A percentile compares a stretch with the other conserved stretches of the same genome.
phyloP scores from a whole-genome alignment of 2,113 vertebrate species.

The Rhegmatorhina hoffmannsi region DNA sequence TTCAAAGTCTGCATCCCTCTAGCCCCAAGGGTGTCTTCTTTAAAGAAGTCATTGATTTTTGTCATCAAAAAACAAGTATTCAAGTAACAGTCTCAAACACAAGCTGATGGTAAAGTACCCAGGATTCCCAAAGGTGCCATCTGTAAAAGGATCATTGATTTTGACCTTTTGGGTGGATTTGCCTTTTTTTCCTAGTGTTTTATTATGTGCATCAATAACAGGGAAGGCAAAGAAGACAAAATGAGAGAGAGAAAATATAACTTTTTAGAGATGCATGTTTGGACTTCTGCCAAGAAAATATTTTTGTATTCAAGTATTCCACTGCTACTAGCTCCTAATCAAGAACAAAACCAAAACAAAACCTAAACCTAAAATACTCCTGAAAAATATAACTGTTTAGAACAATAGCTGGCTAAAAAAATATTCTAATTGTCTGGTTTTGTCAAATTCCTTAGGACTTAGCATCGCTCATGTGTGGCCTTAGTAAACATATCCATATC shows the following conservation, averaged over 20 bases:
- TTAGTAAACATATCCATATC: conserved; percentile 14
- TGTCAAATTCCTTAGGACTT: not conserved
- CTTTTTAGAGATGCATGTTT: conserved; percentile 33
- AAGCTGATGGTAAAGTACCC: conserved; percentile 66
- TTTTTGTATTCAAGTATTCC: conserved; percentile 17
- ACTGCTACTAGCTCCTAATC: not conserved
- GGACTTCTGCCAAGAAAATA: conserved; percentile 38
- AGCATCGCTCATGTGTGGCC: not conserved
- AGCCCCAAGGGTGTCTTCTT: conserved; percentile 59
- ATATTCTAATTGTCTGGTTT: not conserved
- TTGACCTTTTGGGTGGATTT: conserved; percentile 77
- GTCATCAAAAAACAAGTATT: conserved; percentile 77
- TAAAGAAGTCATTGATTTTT: conserved; percentile 79
- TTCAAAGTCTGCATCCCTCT: conserved; percentile 69
- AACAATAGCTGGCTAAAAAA: not conserved
- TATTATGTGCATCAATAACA: conserved; percentile 70
- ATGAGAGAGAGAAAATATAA: conserved; percentile 37
- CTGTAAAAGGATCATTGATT: conserved; percentile 77
- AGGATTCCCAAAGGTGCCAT: conserved; percentile 70
- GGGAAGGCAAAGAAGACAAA: conserved; percentile 31
- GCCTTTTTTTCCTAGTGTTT: conserved; percentile 62
- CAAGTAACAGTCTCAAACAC: conserved; percentile 69
- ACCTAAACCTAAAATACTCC: not conserved
- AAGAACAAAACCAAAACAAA: not conserved
- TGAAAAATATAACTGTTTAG: not conserved